Evolutionary conservation across 2,888 invertebrate genomes (phyloP).

Genomic region (Dynastes hyllus): DNA sequence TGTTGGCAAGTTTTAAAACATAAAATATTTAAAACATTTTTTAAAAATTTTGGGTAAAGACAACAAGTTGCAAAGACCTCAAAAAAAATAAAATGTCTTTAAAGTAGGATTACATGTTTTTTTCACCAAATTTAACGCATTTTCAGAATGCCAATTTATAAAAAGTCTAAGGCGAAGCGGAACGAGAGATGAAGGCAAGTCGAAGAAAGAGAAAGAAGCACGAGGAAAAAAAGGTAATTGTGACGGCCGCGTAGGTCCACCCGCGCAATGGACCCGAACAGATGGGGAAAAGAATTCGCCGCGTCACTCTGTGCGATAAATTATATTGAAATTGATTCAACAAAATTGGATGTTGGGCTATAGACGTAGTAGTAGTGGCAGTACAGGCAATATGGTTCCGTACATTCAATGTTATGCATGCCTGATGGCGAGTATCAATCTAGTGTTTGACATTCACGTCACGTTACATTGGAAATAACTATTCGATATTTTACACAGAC

Average conservation of each 20-base stretch:
- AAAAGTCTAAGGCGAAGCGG: neutral
- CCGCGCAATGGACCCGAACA: constrained; percentile 51
- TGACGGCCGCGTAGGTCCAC: constrained; percentile 51
- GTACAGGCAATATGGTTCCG: constrained; percentile 54
- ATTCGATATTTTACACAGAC: constrained; percentile 64
- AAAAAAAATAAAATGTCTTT: neutral
- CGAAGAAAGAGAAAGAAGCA: neutral
- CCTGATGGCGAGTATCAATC: constrained; percentile 65
- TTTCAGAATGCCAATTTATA: too few relatives aligned
- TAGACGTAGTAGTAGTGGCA: constrained; percentile 52
- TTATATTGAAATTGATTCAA: constrained; percentile 63
- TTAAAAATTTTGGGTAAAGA: too few relatives aligned
- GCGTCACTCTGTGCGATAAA: constrained; percentile 59
- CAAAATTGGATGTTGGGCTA: constrained; percentile 61
- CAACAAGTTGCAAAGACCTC: constrained; percentile 2
- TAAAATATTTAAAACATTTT: too few relatives aligned
- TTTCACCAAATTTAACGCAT: too few relatives aligned
- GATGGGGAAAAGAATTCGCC: constrained; percentile 54
- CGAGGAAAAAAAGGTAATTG: constrained; percentile 49
- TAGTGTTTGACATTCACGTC: constrained; percentile 67
- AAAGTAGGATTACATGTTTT: too few relatives aligned
- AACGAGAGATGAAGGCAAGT: neutral
- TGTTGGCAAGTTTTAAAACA: too few relatives aligned
- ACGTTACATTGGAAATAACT: constrained; percentile 66
- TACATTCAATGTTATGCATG: constrained; percentile 64